These are phyloP conservation scores for Henricia sp. DNA, from an alignment of 53 echinoderm and acorn worm species.

Conservation along the genomic window DNA sequence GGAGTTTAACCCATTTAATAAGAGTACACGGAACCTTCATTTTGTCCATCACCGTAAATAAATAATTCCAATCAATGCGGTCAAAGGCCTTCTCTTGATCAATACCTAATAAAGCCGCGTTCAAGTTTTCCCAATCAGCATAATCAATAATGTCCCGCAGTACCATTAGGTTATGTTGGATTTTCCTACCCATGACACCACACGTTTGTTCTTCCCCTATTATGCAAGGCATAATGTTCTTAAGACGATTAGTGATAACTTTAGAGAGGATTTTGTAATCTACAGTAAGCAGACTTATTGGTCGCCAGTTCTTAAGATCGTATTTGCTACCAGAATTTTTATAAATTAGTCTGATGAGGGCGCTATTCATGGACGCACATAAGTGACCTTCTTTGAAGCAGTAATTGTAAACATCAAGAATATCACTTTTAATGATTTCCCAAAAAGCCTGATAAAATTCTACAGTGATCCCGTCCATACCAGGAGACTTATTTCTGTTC, in stretches of 20 bases:
- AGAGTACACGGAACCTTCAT: background rate
- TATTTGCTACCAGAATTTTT: slow-evolving; percentile 1
- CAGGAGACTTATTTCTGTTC: background rate
- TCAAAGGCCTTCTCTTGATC: too few relatives aligned
- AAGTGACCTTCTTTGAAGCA: too few relatives aligned
- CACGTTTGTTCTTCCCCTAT: background rate
- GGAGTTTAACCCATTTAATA: background rate
- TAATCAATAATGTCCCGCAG: background rate
- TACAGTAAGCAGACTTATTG: background rate
- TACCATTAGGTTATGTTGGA: slow-evolving; percentile 1
- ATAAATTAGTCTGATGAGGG: background rate
- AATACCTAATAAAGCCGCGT: background rate
- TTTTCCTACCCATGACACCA: background rate
- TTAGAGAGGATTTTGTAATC: slow-evolving; percentile 11
- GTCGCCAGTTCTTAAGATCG: background rate
- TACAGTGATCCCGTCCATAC: background rate
- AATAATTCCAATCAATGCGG: background rate
- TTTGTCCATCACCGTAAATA: background rate
- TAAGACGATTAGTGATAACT: background rate
- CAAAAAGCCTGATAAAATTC: background rate
- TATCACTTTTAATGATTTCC: background rate
- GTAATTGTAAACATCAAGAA: background rate
- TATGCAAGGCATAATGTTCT: background rate
- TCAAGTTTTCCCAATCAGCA: background rate
- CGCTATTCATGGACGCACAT: background rate